Conservation (phyloP, 2,797 vertebrate genomes). For the Oreochromis mossambicus region DNA sequence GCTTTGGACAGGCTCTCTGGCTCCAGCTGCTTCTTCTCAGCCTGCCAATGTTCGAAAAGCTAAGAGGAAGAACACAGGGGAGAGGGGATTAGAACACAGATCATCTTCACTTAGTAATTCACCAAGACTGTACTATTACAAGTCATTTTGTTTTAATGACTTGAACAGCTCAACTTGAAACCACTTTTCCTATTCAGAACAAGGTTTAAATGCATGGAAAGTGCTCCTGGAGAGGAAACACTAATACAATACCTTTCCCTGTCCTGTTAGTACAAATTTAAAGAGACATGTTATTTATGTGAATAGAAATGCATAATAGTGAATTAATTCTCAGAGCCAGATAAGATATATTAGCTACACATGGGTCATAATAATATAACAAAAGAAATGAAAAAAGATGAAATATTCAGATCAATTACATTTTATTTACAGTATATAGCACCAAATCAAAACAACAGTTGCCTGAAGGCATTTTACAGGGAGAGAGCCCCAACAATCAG, state of each 20-base stretch:
- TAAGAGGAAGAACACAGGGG: constrained; percentile 49
- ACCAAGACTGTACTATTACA: background rate
- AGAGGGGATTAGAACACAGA: constrained; percentile 17
- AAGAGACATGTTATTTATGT: background rate
- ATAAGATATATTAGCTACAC: background rate
- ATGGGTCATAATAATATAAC: background rate
- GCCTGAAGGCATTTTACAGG: background rate
- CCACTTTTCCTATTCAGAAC: background rate
- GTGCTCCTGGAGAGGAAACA: background rate
- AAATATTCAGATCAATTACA: background rate
- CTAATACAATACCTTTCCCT: background rate
- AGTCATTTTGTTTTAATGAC: background rate
- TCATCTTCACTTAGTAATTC: constrained; percentile 25
- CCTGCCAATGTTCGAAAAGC: constrained; percentile 89
- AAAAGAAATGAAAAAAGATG: background rate
- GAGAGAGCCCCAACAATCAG: background rate
- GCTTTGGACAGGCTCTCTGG: constrained; percentile 85
- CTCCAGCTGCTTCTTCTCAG: constrained; percentile 78
- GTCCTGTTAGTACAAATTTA: background rate
- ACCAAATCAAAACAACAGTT: background rate
- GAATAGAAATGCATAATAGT: background rate
- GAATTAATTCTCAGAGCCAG: background rate
- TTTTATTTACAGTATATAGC: background rate
- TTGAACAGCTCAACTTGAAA: background rate
- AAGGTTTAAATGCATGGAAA: background rate